phyloP scores from a whole-genome alignment of 2,888 invertebrate genomes.

The Ypsolopha scabrella region DNA sequence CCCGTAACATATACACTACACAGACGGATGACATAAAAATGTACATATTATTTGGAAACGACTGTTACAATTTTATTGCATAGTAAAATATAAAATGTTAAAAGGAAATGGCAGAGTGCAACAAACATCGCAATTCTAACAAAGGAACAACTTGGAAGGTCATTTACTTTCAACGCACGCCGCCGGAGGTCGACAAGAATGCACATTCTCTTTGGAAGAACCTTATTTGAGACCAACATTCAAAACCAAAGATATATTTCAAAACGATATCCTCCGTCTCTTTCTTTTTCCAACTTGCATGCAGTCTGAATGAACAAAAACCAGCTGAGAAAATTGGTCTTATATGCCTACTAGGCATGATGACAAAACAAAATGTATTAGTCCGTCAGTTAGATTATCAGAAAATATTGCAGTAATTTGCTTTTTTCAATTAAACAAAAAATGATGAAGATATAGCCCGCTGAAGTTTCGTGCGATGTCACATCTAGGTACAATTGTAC shows the following conservation, averaged over 20 bases:
- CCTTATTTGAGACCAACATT: neutral
- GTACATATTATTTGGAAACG: neutral
- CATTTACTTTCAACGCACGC: conserved; percentile 33
- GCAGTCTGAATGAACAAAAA: too few species aligned
- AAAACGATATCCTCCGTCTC: neutral
- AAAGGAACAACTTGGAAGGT: conserved; percentile 14
- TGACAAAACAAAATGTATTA: too few species aligned
- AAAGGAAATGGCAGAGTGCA: too few species aligned
- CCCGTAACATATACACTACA: too few species aligned
- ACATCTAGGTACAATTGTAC: too few species aligned
- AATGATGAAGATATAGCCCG: too few species aligned
- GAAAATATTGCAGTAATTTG: too few species aligned
- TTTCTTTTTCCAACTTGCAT: neutral
- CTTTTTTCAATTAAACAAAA: too few species aligned
- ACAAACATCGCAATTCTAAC: neutral
- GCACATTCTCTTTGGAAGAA: neutral
- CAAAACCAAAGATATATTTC: neutral
- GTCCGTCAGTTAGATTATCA: too few species aligned
- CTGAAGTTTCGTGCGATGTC: too few species aligned
- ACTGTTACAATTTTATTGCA: neutral
- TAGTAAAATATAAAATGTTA: neutral
- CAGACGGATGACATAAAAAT: neutral
- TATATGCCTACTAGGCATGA: too few species aligned
- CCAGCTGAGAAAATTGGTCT: too few species aligned
- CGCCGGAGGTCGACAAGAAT: conserved; percentile 22